Evolutionary conservation across 2,888 invertebrate species (phyloP).

Genomic region (Tortricodes alternella): DNA sequence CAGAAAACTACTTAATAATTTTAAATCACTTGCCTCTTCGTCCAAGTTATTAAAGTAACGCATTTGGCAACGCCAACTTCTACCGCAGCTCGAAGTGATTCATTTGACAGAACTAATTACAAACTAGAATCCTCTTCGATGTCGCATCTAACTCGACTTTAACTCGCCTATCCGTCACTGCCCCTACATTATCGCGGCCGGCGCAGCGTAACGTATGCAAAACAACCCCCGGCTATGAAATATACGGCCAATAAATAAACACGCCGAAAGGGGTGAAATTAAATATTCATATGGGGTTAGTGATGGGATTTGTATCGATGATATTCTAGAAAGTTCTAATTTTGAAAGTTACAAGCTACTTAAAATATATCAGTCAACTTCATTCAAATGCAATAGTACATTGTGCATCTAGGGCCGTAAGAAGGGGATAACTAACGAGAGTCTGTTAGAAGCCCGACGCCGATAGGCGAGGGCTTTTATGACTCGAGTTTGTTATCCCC

Average conservation of each 20-base stretch:
- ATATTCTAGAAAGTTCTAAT: neutral
- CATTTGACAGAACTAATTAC: constrained; percentile 1
- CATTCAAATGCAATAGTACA: too few relatives aligned
- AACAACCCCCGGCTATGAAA: constrained; percentile 72
- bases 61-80: neutral
- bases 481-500: too few relatives aligned
- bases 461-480: too few relatives aligned
- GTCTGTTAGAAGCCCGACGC: too few relatives aligned
- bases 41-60: too few relatives aligned
- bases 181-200: constrained; percentile 20
- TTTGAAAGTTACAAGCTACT: too few relatives aligned
- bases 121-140: neutral
- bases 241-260: constrained; percentile 82
- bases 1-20: too few relatives aligned
- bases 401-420: too few relatives aligned
- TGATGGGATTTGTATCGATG: constrained; percentile 43
- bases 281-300: constrained; percentile 74
- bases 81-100: neutral
- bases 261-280: constrained; percentile 76
- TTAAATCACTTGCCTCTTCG: too few relatives aligned
- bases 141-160: neutral
- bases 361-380: too few relatives aligned
- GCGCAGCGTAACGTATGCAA: constrained; percentile 61
- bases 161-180: constrained; percentile 19
- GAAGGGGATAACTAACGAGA: too few relatives aligned